Conservation (phyloP, 1,140 invertebrate species). For the Cryptotermes secundus region DNA sequence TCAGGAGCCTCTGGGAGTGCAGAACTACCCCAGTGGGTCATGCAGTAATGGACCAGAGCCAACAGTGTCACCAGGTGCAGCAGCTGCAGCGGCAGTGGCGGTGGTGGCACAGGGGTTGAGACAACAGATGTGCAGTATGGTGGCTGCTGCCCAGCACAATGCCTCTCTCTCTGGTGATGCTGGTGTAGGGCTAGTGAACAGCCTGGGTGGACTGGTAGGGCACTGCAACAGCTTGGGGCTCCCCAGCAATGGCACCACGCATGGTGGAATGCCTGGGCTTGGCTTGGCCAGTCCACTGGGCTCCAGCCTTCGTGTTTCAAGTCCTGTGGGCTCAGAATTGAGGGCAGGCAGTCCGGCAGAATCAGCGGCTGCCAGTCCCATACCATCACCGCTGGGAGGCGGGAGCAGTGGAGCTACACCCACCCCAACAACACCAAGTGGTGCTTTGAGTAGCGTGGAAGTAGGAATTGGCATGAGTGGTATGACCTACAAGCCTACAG, state of each 20-base stretch:
- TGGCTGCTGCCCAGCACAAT: conserved; percentile 59
- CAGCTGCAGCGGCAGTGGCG: conserved; percentile 69
- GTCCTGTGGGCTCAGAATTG: background rate
- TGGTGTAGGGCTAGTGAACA: conserved; percentile 45
- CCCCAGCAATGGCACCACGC: conserved; percentile 43
- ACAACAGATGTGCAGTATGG: conserved; percentile 72
- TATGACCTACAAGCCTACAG: conserved; percentile 65
- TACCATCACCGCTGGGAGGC: conserved; percentile 47
- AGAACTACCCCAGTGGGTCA: conserved; percentile 47
- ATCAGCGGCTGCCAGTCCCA: conserved; percentile 20
- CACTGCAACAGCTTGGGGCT: conserved; percentile 45
- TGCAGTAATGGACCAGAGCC: conserved; percentile 61
- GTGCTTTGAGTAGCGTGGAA: conserved; percentile 53
- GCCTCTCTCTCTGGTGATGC: conserved; percentile 51
- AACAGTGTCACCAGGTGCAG: conserved; percentile 63
- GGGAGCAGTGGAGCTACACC: conserved; percentile 37
- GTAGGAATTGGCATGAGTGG: conserved; percentile 61
- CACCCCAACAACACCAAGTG: conserved; percentile 49
- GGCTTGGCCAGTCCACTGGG: conserved; percentile 16
- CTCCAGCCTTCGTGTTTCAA: conserved; percentile 1
- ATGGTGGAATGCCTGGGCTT: conserved; percentile 39
- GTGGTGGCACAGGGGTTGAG: conserved; percentile 69
- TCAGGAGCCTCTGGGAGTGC: conserved; percentile 44
- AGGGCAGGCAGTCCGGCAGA: conserved; percentile 21
- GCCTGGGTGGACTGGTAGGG: conserved; percentile 41